These are phyloP conservation scores for Nyctibius bracteatus DNA, from an alignment of 2,113 vertebrate species.

Conservation along the genomic window DNA sequence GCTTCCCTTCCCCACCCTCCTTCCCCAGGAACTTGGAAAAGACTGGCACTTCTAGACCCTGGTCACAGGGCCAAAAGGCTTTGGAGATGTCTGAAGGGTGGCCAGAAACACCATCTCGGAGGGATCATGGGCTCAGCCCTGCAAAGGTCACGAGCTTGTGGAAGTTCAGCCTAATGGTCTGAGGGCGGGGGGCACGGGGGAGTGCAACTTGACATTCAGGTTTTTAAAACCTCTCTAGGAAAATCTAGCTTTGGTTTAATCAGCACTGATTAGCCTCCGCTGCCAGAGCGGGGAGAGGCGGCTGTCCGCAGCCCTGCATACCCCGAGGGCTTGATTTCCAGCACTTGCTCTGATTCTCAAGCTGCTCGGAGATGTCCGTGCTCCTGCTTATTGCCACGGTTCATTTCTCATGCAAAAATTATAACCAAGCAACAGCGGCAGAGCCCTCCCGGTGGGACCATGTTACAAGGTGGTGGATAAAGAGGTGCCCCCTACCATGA, in stretches of 20 bases:
- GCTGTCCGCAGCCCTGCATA: neutral
- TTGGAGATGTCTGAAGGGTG: neutral
- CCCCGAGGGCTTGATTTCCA: neutral
- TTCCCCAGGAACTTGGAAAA: neutral
- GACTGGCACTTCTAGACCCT: accelerated
- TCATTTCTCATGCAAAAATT: neutral
- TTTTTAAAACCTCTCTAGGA: neutral
- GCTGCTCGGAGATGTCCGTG: accelerated
- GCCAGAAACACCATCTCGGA: neutral
- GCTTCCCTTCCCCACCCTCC: neutral
- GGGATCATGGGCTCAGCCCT: neutral
- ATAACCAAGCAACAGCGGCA: neutral
- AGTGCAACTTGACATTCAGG: neutral
- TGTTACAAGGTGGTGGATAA: neutral
- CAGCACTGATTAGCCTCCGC: neutral
- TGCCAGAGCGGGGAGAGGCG: accelerated
- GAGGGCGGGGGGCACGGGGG: neutral
- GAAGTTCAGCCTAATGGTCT: neutral
- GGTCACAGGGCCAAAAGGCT: accelerated
- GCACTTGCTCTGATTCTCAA: neutral
- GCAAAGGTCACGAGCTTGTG: neutral
- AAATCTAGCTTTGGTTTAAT: neutral
- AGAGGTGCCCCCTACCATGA: neutral
- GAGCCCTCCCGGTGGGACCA: neutral
- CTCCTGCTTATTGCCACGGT: neutral